Evolutionary conservation across 2,797 vertebrate genomes (phyloP).

Genomic region (Eurystomus glaucurus): DNA sequence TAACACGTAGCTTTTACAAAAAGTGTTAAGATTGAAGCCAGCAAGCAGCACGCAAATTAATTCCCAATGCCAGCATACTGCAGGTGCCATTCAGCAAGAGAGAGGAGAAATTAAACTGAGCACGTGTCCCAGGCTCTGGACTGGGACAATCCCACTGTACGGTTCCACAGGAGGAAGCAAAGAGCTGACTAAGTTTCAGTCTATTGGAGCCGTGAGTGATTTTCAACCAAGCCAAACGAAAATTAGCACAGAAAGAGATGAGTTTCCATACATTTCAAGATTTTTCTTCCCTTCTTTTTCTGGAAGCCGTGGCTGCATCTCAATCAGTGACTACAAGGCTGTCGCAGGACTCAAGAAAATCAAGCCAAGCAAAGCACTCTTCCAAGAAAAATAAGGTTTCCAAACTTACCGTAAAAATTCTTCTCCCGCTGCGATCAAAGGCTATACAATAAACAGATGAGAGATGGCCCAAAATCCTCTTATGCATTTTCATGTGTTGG

Average conservation of each 20-base stretch:
- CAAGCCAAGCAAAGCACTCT: background rate
- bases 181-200: background rate
- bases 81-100: background rate
- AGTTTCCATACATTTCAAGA: background rate
- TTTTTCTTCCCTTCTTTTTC: background rate
- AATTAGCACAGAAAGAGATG: background rate
- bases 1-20: background rate
- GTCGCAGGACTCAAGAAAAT: background rate
- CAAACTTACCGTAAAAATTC: constrained; percentile 94
- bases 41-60: background rate
- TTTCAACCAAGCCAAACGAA: background rate
- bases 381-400: background rate
- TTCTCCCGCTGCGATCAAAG: constrained; percentile 94
- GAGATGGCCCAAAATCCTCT: constrained; percentile 96
- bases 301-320: background rate
- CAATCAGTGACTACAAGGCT: background rate
- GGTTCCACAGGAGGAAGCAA: background rate
- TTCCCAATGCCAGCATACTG: background rate
- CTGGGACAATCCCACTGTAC: background rate
- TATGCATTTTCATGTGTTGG: constrained; percentile 98
- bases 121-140: background rate
- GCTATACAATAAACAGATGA: constrained; percentile 98
- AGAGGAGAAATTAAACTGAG: background rate
- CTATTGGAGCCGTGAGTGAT: background rate
- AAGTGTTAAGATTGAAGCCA: background rate